phyloP scores from a whole-genome alignment of 2,113 vertebrate species.

The Marmota flaviventris region DNA sequence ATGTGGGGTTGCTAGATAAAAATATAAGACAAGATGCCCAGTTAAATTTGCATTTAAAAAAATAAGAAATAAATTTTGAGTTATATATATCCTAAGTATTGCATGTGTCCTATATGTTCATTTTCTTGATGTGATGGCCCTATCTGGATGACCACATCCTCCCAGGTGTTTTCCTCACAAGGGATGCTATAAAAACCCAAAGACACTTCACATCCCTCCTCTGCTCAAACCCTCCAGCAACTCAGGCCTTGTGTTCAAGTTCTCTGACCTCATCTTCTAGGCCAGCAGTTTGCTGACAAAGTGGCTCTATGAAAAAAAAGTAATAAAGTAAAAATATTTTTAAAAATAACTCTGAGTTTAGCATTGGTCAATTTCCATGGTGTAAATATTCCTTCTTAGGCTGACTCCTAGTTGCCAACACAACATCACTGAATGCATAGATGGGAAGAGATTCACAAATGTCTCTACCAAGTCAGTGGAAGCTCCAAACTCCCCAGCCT shows the following conservation, averaged over 20 bases:
- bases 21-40: neutral
- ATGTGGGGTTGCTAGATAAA: neutral
- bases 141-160: neutral
- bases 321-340: neutral
- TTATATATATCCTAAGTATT: neutral
- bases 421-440: accelerated
- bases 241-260: neutral
- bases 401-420: neutral
- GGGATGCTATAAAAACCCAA: neutral
- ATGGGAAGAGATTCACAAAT: neutral
- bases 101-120: neutral
- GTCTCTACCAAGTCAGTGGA: neutral
- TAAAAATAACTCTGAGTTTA: neutral
- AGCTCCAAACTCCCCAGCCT: neutral
- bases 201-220: neutral
- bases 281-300: neutral
- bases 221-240: neutral
- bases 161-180: neutral
- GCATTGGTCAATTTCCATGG: neutral
- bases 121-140: neutral
- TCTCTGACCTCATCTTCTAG: neutral
- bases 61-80: neutral
- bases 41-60: neutral
- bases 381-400: neutral
- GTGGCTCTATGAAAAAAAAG: neutral